phyloP scores from a whole-genome alignment of 1,140 invertebrate genomes.

The Arctopsyche grandis region DNA sequence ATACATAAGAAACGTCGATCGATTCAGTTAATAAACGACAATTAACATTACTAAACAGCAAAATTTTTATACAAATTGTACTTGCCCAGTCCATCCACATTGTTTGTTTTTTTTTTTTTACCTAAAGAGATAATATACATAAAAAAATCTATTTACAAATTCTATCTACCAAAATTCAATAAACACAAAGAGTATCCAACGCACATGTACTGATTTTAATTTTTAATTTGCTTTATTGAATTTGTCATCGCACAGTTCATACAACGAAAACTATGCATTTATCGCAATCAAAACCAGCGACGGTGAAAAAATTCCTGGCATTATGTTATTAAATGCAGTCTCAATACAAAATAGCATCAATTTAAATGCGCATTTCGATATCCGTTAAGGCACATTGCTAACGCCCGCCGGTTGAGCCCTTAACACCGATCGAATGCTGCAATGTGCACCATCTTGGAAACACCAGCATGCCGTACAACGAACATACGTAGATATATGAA shows the following conservation, averaged over 20 bases:
- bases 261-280: slow-evolving; percentile 18
- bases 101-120: not conserved
- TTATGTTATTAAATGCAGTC: not conserved
- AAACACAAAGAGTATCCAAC: slow-evolving; percentile 16
- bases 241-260: too few species aligned
- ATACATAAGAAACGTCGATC: not conserved
- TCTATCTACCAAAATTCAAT: slow-evolving; percentile 21
- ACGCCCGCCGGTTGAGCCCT: too few species aligned
- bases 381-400: too few species aligned
- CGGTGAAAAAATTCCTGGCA: not conserved
- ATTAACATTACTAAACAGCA: not conserved
- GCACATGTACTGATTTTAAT: not conserved
- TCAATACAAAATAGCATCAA: not conserved
- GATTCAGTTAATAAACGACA: not conserved
- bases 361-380: too few species aligned
- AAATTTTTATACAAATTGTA: not conserved
- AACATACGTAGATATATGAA: too few species aligned
- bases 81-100: slow-evolving; percentile 8
- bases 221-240: not conserved
- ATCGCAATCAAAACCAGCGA: too few species aligned
- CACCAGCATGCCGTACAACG: too few species aligned
- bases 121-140: slow-evolving; percentile 17
- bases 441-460: too few species aligned
- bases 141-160: slow-evolving; percentile 37
- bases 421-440: too few species aligned